Evolutionary conservation across 2,888 invertebrate species (phyloP), one percentile per base, ranked within the genome.

Genomic region (Meghimatium bilineatum): DNA sequence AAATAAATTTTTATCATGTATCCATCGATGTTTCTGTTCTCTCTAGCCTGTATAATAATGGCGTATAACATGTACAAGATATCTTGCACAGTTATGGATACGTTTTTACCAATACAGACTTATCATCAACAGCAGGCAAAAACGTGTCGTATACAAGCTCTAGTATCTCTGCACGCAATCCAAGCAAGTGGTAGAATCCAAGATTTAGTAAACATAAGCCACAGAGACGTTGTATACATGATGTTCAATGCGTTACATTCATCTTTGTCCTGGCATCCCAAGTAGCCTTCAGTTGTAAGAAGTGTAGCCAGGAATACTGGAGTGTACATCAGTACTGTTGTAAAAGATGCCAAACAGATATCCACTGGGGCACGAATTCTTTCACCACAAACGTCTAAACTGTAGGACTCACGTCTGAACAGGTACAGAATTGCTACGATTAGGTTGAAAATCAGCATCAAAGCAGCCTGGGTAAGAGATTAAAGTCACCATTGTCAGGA

Each of bases 291-390:
- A 14, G 85, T 85, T 44, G 86, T 86, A 38, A 86, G 85, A 29
- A 87, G 83, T 17, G 78, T 79, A 80, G 85, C 78, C 38, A 87
- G 84, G 72, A 86, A 86, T 49, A 85, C 82, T 12, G 88, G 87
- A 0, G 87, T 82, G 84, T 88, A 88, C 63, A 87, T 82, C 60
- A 87, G 83, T 34, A 88, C 72, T 63, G 85, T 85, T 75, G 85
- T 67, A 71, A 88, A 88, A 71, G 86, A 86, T 49, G 85, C 88
- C 85, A 87, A 67, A 67, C 87, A 86, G 71, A 88, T 86, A 77
- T 88, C 88, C 67, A 87, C 86, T 26, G 88, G 88, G 23, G 88
- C 86, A 63, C 85, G 86, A 66, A 88, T 84, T 36, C 88, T 80
- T 69, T 88, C 88, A 1, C 88, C 88, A 34, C 83, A 85, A 56